phyloP scores from a whole-genome alignment of 1,140 invertebrate genomes.

The Zaprionus tsacasi region DNA sequence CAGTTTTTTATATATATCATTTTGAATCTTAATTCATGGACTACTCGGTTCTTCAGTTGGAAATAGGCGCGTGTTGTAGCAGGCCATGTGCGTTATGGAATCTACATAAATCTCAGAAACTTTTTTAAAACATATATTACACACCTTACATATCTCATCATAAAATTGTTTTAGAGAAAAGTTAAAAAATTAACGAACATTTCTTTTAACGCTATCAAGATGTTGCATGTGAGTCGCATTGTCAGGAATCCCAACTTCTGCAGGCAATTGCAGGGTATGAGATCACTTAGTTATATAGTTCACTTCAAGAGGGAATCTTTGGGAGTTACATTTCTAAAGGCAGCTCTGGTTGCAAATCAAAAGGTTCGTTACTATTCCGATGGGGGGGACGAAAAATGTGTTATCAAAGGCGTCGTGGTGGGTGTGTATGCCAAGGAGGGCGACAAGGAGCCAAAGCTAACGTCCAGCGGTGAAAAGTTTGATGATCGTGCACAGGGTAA shows the following conservation, averaged over 20 bases:
- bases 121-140: constrained; percentile 10
- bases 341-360: background rate
- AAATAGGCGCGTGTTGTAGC: background rate
- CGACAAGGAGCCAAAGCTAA: constrained; percentile 73
- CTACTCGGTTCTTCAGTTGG: too few relatives aligned
- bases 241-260: background rate
- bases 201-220: constrained; percentile 11
- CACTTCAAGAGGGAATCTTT: background rate
- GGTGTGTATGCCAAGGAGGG: constrained; percentile 81
- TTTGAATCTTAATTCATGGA: too few relatives aligned
- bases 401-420: constrained; percentile 83
- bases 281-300: background rate
- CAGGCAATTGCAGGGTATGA: background rate
- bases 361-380: constrained; percentile 24
- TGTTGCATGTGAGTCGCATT: constrained; percentile 36
- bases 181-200: constrained; percentile 19
- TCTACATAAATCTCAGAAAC: background rate
- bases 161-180: constrained; percentile 28
- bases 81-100: constrained; percentile 11
- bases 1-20: too few relatives aligned
- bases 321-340: background rate
- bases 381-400: constrained; percentile 16
- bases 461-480: constrained; percentile 81
- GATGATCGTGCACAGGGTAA: constrained; percentile 83
- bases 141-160: constrained; percentile 29